phyloP scores from a whole-genome alignment of 2,113 vertebrate genomes.

The Mesocricetus auratus region DNA sequence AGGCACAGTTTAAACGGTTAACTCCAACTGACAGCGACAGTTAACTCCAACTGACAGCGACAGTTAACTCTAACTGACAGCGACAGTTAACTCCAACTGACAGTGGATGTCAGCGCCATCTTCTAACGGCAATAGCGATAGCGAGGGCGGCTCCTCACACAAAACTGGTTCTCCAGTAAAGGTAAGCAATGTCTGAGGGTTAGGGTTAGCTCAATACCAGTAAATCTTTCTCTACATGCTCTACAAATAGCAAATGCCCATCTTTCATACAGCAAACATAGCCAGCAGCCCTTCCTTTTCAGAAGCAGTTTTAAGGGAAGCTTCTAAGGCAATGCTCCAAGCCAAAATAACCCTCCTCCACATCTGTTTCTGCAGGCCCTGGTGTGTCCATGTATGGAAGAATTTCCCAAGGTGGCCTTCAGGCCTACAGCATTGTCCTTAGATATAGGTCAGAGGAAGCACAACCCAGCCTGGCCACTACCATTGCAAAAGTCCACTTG shows the following conservation, averaged over 20 bases:
- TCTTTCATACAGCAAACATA: neutral
- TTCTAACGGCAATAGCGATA: too few species aligned
- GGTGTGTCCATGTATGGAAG: neutral
- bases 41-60: too few species aligned
- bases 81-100: too few species aligned
- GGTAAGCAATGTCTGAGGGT: neutral
- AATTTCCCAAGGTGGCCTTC: neutral
- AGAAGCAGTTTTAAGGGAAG: neutral
- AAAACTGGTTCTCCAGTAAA: neutral
- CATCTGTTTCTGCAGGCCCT: neutral
- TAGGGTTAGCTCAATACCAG: neutral
- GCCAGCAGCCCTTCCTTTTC: slow-evolving; percentile 30
- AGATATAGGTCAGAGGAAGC: neutral
- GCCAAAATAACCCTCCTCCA: neutral
- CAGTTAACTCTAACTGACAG: too few species aligned
- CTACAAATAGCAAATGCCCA: neutral
- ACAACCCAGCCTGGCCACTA: neutral
- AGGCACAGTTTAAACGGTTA: too few species aligned
- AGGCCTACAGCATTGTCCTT: neutral
- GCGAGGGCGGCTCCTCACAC: too few species aligned
- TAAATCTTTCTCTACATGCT: neutral
- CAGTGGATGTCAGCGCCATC: too few species aligned
- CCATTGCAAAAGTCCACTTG: neutral
- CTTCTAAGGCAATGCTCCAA: neutral
- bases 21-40: too few species aligned